Evolutionary conservation across 37 sponge, comb jelly and placozoan species (phyloP), one percentile per base, ranked within the genome.

Genomic region (Aphrocallistes beatrix): DNA sequence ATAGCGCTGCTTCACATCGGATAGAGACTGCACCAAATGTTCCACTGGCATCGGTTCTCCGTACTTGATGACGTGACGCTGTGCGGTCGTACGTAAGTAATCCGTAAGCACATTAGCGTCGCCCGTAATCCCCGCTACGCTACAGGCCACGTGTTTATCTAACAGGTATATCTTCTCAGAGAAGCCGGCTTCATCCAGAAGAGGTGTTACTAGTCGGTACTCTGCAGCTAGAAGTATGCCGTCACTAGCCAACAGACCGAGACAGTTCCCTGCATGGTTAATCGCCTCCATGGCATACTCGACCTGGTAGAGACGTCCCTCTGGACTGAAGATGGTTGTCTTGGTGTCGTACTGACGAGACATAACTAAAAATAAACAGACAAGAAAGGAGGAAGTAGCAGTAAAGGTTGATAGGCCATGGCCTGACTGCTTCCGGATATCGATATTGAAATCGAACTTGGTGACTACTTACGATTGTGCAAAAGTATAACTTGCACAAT

Each of bases 281-380:
- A 98, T 92, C 37, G 96, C 99, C 84, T 98, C 96, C 94, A 98
- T 98, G 36, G 99, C 99, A 88, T 98, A 98, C 88, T 98, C 99
- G 28, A 98, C 96, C 85, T 98, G 99, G 81, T 95, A 98, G 39
- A 98, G 90, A 8, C 99, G 88, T 21, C 96, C 99, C 50, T 98
- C 99, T 23, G 99, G 99, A 1, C 96, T 95, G 88, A 98, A 98
- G 38, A 93, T 98, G 50, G 95, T 98, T 13, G 99, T 98, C 39
- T 89, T 89, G 0, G 94, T 90, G 82, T 98, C 99, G 51, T 98
- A 98, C n/a, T 92, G 84, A 36, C 99, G 87, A 8, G 96, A 83
- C 99, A 84, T 82, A 28, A 30, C 38, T 25, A 85, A 13, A 19
- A 21, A 85, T 23, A 86, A 36, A 85, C 30, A 17, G 25, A 85